phyloP scores from a whole-genome alignment of 2,113 vertebrate genomes.

The Saimiri boliviensis region DNA sequence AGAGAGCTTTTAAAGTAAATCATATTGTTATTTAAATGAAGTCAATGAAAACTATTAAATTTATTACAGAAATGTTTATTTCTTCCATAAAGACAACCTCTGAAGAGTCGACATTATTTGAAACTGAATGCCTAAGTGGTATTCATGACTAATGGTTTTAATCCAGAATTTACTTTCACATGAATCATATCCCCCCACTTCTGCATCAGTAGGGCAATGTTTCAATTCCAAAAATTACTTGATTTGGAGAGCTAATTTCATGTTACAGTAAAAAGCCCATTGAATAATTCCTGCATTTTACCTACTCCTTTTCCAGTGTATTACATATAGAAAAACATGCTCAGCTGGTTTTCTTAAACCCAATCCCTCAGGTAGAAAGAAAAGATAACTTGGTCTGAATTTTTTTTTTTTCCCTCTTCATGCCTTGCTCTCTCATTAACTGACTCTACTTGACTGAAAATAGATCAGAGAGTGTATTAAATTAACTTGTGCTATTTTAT shows the following conservation, averaged over 20 bases:
- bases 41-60: slow-evolving; percentile 25
- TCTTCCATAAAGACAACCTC: not conserved
- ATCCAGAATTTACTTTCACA: not conserved
- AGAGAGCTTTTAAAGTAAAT: slow-evolving; percentile 35
- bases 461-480: not conserved
- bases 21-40: slow-evolving; percentile 48
- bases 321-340: not conserved
- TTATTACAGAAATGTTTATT: slow-evolving; percentile 48
- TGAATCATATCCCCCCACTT: not conserved
- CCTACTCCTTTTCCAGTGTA: not conserved
- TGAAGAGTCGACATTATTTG: slow-evolving; percentile 30
- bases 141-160: not conserved
- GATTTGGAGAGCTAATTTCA: slow-evolving; percentile 37
- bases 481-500: slow-evolving; percentile 58
- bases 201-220: not conserved
- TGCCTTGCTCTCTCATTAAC: not conserved
- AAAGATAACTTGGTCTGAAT: not conserved
- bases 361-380: not conserved
- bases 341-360: not conserved
- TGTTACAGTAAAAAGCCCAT: not conserved
- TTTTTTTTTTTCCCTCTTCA: not conserved
- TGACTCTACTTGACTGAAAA: not conserved
- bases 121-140: not conserved
- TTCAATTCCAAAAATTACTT: not conserved
- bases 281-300: not conserved